Evolutionary conservation across 2,797 vertebrate species (phyloP).

Genomic region (Enteromius fasciolatus): DNA sequence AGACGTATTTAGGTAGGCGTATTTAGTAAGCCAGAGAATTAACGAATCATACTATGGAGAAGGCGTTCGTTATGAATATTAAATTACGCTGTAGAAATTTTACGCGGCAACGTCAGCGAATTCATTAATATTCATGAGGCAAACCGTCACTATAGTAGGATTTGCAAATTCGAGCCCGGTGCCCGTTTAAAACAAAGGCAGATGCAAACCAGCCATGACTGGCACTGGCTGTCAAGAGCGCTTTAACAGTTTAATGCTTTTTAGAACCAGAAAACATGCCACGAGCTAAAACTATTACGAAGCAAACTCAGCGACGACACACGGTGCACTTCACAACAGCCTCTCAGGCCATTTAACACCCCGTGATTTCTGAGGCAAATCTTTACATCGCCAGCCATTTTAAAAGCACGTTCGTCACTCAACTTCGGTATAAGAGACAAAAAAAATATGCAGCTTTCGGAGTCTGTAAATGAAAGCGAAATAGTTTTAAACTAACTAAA

Average conservation of each 20-base stretch:
- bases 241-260: conserved; percentile 13
- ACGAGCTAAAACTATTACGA: background rate
- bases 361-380: background rate
- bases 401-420: conserved; percentile 41
- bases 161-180: conserved; percentile 13
- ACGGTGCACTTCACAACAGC: background rate
- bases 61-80: background rate
- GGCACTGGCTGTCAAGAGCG: conserved; percentile 28
- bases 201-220: conserved; percentile 53
- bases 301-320: background rate
- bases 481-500: background rate
- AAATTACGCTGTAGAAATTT: background rate
- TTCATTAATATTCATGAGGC: conserved; percentile 13
- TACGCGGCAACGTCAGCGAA: background rate
- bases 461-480: background rate
- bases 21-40: background rate
- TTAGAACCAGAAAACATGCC: background rate
- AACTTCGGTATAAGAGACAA: conserved; percentile 28
- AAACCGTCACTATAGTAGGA: background rate
- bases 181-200: conserved; percentile 51
- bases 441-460: background rate
- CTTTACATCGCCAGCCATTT: conserved; percentile 49
- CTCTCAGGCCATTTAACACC: background rate
- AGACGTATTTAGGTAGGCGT: background rate
- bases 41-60: conserved; percentile 12